phyloP scores from a whole-genome alignment of 2,797 vertebrate genomes.

The Rousettus madagascariensis region DNA sequence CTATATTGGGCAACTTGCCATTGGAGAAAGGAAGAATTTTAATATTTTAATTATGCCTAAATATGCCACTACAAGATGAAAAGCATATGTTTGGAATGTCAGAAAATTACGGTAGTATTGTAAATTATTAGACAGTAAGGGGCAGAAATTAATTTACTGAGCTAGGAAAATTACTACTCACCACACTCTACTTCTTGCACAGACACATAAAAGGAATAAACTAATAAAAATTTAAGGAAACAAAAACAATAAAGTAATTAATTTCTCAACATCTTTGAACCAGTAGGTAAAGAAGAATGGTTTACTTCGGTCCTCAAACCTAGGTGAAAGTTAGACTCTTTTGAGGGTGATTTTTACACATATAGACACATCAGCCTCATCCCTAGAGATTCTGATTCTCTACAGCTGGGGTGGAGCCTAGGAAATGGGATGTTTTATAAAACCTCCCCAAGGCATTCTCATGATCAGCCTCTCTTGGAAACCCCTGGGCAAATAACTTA shows the following conservation, averaged over 20 bases:
- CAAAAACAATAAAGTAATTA: not conserved
- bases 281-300: not conserved
- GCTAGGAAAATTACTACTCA: not conserved
- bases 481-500: not conserved
- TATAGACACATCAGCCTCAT: not conserved
- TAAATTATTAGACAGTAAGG: not conserved
- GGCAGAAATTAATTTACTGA: not conserved
- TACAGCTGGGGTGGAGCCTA: not conserved
- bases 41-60: conserved; percentile 7
- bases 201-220: not conserved
- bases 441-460: not conserved
- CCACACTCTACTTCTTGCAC: not conserved
- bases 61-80: not conserved
- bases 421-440: not conserved
- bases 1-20: not conserved
- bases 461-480: not conserved
- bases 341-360: not conserved
- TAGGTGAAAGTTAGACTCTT: not conserved
- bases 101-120: not conserved
- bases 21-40: not conserved
- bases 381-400: not conserved
- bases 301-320: not conserved
- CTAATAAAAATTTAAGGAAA: not conserved
- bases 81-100: not conserved
- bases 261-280: not conserved